Base-by-base conservation (phyloP, 2,888 invertebrate genomes). In the Leucophenga maculata region DNA sequence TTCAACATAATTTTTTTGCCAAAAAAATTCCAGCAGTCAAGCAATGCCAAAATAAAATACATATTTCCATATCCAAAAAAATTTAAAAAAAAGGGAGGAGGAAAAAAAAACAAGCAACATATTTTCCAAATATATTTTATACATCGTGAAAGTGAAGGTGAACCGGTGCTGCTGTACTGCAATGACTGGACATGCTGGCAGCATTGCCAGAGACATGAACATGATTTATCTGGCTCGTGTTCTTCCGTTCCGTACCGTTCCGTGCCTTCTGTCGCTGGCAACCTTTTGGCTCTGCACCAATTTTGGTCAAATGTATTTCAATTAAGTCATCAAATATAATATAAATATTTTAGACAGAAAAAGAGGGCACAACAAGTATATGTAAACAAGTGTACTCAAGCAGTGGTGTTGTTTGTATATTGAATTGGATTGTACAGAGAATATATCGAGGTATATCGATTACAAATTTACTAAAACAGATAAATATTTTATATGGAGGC, bases 301-400 rank as follows among this genome's bases (percentile, higher is more conserved):
- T 26, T 55, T 55, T 20, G 55, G 55, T 55, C 20, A 55, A 55
- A 22, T 55, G 55, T 22, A 22, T 55, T 50, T 50, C 16, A 50
- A 50, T 50, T 50, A 50, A 50, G 50, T 50, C 50, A 50, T 50
- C 16, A 50, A 50, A 50, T 16, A 50, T 50, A 50, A 50, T 50
- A 50, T 18, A 50, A 50, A 16, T 50, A 50, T 50, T 50, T 18
- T 50, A 50, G n/a, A 50, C 18, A 16, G 13, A 14, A 50, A 16
- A 6, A 50, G 6, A 2, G n/a, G 50, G 16, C 1, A 50, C 6
- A 8, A 50, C 6, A 16, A n/a, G 16, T 8, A 16, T 48, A 48
- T 8, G 13, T 4, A 48, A n/a, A 48, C 48, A 48, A n/a, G 13
- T 13, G 8, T n/a, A 11, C 50, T 46, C 2, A 46, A 46, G 46